Conservation (phyloP, 2,113 vertebrate species). For the Clarias macrocephalus region DNA sequence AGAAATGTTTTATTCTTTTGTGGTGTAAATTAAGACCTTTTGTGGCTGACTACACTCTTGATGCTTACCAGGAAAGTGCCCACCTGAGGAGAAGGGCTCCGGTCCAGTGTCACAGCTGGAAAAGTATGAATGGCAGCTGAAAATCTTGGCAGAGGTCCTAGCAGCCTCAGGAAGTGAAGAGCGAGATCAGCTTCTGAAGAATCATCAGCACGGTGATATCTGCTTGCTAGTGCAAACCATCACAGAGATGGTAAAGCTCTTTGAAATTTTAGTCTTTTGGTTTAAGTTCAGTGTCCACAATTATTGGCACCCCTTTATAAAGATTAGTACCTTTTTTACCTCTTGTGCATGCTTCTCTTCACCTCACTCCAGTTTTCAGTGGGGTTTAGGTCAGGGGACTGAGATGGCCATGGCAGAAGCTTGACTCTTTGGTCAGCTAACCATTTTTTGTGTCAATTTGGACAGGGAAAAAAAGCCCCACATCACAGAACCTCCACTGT, state of each 20-base stretch:
- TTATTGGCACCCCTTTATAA: too few relatives aligned
- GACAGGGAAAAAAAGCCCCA: too few relatives aligned
- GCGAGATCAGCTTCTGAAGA: slow-evolving; percentile 69
- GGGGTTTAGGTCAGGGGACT: too few relatives aligned
- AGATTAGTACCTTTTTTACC: too few relatives aligned
- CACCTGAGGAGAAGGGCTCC: slow-evolving; percentile 44
- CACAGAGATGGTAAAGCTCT: slow-evolving; percentile 65
- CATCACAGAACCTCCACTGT: too few relatives aligned
- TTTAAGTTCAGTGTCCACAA: background rate
- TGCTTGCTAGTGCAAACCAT: slow-evolving; percentile 65
- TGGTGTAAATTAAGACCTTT: background rate
- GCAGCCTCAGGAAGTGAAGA: slow-evolving; percentile 62
- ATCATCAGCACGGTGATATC: slow-evolving; percentile 62
- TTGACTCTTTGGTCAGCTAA: too few relatives aligned
- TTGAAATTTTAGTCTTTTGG: background rate
- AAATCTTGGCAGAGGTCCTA: slow-evolving; percentile 62
- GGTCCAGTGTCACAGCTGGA: slow-evolving; percentile 68
- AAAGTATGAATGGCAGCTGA: slow-evolving; percentile 71
- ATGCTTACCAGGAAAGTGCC: slow-evolving; percentile 44
- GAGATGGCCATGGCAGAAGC: too few relatives aligned
- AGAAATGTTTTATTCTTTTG: slow-evolving; percentile 2
- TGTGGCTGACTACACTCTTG: background rate
- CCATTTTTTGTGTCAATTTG: too few relatives aligned
- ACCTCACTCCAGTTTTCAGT: too few relatives aligned
- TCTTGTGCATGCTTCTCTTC: too few relatives aligned